phyloP scores from a whole-genome alignment of 2,888 invertebrate genomes.

The Prosopocoilus inquinatus region DNA sequence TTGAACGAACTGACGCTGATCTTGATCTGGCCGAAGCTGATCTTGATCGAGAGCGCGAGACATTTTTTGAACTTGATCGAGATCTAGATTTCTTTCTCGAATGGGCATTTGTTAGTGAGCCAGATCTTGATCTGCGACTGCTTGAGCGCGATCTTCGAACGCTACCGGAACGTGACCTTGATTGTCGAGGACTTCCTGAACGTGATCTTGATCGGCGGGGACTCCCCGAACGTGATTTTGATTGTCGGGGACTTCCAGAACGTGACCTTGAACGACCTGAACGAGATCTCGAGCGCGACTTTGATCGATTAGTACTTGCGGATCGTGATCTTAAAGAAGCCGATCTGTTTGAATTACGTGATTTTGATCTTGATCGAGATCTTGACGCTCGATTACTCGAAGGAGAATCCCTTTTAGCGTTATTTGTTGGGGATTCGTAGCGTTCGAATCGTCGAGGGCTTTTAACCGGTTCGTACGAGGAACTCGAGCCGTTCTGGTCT shows the following conservation, averaged over 20 bases:
- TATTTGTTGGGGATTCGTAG: conserved; percentile 13
- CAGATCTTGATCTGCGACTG: conserved; percentile 27
- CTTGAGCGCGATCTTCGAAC: conserved; percentile 26
- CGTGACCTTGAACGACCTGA: conserved; percentile 25
- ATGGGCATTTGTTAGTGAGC: conserved; percentile 32
- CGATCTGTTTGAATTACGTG: conserved; percentile 10
- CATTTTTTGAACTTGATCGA: conserved; percentile 14
- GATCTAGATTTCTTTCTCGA: conserved; percentile 26
- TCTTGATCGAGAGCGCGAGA: conserved; percentile 34
- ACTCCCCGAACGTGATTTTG: conserved; percentile 29
- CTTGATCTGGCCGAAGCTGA: conserved; percentile 37
- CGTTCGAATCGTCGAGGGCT: conserved; percentile 19
- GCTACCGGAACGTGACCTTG: conserved; percentile 35
- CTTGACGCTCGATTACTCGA: conserved; percentile 43
- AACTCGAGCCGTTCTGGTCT: conserved; percentile 28
- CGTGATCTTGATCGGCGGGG: conserved; percentile 14
- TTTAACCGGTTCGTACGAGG: conserved; percentile 27
- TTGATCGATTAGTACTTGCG: conserved; percentile 28
- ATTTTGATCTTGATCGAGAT: conserved; percentile 34
- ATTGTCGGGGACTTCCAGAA: conserved; percentile 27
- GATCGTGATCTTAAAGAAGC: conserved; percentile 35
- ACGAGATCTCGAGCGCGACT: conserved; percentile 12
- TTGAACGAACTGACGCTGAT: conserved; percentile 27
- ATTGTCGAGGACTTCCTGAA: conserved; percentile 17
- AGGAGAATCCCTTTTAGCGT: conserved; percentile 34